These are phyloP conservation scores for Amblyjoppa proteus DNA, from an alignment of 2,888 invertebrate genomes.

Conservation along the genomic window DNA sequence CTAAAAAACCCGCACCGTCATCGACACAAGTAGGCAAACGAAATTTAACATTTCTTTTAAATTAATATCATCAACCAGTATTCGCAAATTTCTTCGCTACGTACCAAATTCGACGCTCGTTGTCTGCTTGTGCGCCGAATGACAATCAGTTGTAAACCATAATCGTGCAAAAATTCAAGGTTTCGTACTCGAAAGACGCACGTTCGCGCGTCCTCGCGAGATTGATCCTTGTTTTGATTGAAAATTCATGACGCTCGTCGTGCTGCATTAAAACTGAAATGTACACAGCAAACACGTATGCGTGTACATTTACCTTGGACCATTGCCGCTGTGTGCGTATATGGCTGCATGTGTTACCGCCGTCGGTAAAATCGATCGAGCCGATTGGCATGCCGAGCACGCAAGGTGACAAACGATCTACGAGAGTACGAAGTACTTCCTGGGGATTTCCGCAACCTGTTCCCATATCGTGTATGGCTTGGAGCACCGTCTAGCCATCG, in stretches of 20 bases:
- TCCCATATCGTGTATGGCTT: neutral
- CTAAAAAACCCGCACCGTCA: too few relatives aligned
- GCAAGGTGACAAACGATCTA: slow-evolving; percentile 41
- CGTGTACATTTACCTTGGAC: neutral
- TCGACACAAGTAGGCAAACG: too few relatives aligned
- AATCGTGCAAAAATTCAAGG: slow-evolving; percentile 31
- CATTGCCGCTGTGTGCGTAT: slow-evolving; percentile 10
- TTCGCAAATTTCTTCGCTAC: neutral
- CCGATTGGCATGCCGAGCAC: slow-evolving; percentile 41
- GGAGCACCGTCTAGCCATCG: neutral
- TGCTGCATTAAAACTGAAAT: slow-evolving; percentile 10
- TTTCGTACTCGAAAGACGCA: slow-evolving; percentile 19
- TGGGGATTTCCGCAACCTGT: slow-evolving; percentile 28
- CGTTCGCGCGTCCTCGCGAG: slow-evolving; percentile 31
- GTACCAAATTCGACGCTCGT: neutral
- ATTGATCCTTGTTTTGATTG: slow-evolving; percentile 47
- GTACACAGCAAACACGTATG: neutral
- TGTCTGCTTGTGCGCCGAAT: neutral
- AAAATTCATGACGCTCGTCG: slow-evolving; percentile 27
- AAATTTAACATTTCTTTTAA: neutral
- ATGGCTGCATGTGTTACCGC: neutral
- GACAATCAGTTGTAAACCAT: slow-evolving; percentile 1
- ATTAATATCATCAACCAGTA: neutral
- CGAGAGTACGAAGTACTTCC: slow-evolving; percentile 38
- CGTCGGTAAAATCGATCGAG: neutral